These are phyloP conservation scores for Amphiprion percula DNA, from an alignment of 2,113 vertebrate genomes.

Conservation along the genomic window DNA sequence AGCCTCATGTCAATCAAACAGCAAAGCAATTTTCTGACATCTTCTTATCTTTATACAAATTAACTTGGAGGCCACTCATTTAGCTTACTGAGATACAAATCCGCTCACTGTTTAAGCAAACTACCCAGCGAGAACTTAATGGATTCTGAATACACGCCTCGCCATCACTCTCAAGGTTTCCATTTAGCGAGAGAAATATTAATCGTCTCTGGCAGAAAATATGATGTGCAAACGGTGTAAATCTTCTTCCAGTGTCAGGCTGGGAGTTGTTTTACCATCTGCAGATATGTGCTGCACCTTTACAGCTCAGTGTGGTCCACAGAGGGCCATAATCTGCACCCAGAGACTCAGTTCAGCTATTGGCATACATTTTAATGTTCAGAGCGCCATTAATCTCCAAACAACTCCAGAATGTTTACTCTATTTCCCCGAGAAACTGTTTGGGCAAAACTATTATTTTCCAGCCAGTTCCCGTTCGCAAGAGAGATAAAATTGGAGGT, in stretches of 20 bases:
- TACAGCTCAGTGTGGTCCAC: conserved; percentile 17
- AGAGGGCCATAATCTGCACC: conserved; percentile 23
- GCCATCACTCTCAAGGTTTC: not conserved
- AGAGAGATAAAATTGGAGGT: conserved; percentile 31
- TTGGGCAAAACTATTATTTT: conserved; percentile 36
- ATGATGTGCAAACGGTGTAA: not conserved
- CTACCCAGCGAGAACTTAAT: not conserved
- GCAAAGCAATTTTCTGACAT: too few species aligned
- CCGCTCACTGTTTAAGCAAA: not conserved
- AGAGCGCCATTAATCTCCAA: conserved; percentile 38
- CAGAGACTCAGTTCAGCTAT: conserved; percentile 20
- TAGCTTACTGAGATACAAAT: not conserved
- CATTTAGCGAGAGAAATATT: not conserved
- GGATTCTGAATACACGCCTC: not conserved
- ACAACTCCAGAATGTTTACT: not conserved
- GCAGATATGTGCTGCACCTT: not conserved
- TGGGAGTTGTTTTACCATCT: not conserved
- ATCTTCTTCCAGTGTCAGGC: not conserved
- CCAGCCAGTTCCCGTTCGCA: conserved; percentile 8
- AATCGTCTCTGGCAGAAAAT: conserved; percentile 1
- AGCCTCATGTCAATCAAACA: too few species aligned
- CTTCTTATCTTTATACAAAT: too few species aligned
- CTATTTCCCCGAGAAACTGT: conserved; percentile 19
- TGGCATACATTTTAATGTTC: conserved; percentile 5
- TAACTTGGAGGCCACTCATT: too few species aligned